phyloP scores from a whole-genome alignment of 2,113 vertebrate species.

The Nymphicus hollandicus region DNA sequence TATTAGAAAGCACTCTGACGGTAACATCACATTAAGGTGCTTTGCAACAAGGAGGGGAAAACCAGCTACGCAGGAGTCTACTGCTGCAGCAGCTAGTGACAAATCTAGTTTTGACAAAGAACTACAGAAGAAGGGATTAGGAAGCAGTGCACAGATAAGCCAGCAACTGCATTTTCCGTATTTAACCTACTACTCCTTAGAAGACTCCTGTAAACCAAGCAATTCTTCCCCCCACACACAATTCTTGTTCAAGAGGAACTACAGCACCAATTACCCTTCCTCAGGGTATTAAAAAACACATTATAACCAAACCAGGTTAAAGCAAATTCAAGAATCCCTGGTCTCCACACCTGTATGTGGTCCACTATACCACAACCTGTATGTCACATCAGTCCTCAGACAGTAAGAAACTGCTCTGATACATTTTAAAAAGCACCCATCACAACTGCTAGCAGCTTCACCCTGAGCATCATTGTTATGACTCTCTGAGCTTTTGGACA shows the following conservation, averaged over 20 bases:
- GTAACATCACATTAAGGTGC: background rate
- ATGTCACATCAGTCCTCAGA: background rate
- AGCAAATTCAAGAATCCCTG: background rate
- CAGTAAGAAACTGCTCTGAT: background rate
- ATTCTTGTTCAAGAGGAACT: background rate
- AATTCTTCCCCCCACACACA: rapidly evolving
- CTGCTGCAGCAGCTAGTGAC: background rate
- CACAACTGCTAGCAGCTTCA: background rate
- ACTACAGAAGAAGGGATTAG: background rate
- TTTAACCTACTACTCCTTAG: background rate
- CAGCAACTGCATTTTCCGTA: background rate
- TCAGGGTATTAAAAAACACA: background rate
- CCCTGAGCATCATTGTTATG: rapidly evolving
- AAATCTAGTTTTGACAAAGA: background rate
- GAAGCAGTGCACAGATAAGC: background rate
- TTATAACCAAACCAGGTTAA: background rate
- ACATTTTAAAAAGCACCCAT: background rate
- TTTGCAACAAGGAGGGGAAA: background rate
- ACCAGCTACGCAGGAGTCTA: background rate
- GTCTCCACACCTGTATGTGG: rapidly evolving
- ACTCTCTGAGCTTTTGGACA: background rate
- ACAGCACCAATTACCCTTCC: background rate
- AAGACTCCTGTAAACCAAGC: background rate
- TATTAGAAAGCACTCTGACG: background rate
- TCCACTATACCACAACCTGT: background rate